Conservation (phyloP, 2,888 invertebrate species). For the Tenthredo amoena region DNA sequence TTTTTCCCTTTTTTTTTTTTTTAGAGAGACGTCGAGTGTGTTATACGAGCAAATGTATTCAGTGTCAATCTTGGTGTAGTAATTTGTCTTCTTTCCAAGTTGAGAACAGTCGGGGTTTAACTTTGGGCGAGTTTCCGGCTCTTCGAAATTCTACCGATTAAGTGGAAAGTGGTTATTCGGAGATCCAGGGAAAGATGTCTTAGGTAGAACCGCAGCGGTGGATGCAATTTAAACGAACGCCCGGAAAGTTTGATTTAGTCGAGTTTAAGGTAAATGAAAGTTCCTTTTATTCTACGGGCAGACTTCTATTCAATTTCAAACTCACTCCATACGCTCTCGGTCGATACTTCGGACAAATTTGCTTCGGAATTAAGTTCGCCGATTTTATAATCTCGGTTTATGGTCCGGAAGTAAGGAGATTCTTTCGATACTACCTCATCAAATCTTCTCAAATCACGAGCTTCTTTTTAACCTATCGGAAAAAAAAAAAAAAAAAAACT, state of each 20-base stretch:
- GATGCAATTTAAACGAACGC: constrained; percentile 32
- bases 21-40: not conserved
- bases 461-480: not conserved
- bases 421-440: not conserved
- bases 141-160: constrained; percentile 23
- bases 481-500: not conserved
- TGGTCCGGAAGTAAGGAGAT: not conserved
- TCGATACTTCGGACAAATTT: not conserved
- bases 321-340: not conserved
- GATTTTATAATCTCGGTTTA: constrained; percentile 8
- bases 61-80: not conserved
- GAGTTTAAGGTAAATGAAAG: not conserved
- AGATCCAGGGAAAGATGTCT: constrained; percentile 11
- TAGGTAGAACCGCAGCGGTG: not conserved
- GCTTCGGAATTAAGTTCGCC: not conserved
- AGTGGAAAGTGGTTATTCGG: constrained; percentile 9
- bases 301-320: constrained; percentile 18
- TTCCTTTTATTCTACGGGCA: not conserved
- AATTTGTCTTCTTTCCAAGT: not conserved
- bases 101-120: constrained; percentile 6
- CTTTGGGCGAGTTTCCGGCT: constrained; percentile 9
- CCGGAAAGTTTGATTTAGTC: constrained; percentile 35
- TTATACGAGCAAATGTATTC: not conserved
- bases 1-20: not conserved
- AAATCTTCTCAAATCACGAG: not conserved